These are phyloP conservation scores for Plusia festucae DNA, from an alignment of 2,888 invertebrate species.

Conservation along the genomic window DNA sequence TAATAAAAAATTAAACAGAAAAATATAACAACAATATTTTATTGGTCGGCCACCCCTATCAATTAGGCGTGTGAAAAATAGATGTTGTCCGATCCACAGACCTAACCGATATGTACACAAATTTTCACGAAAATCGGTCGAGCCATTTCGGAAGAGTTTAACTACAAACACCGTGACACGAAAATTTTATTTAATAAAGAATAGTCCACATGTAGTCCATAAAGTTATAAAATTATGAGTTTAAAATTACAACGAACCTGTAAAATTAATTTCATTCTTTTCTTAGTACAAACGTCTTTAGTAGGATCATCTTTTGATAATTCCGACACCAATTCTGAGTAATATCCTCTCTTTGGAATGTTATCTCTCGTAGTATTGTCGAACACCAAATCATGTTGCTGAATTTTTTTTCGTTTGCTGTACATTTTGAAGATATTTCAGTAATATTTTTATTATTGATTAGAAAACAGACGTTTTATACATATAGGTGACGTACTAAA, in stretches of 20 bases:
- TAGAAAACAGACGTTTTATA: neutral
- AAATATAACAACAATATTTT: too few relatives aligned
- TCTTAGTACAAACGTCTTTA: constrained; percentile 77
- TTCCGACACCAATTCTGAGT: constrained; percentile 90
- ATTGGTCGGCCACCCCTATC: too few relatives aligned
- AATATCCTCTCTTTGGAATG: constrained; percentile 89
- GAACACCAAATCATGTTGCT: constrained; percentile 80
- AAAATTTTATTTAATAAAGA: too few relatives aligned
- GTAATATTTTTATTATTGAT: neutral
- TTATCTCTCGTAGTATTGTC: constrained; percentile 75
- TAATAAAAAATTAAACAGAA: too few relatives aligned
- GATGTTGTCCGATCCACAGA: too few relatives aligned
- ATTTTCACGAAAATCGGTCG: too few relatives aligned
- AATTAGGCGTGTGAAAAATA: too few relatives aligned
- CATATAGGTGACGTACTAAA: neutral
- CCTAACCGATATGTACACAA: too few relatives aligned
- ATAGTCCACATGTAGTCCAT: too few relatives aligned
- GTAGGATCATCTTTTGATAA: constrained; percentile 78
- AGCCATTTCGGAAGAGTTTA: too few relatives aligned
- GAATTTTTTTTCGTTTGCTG: constrained; percentile 79
- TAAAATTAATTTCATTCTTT: constrained; percentile 80
- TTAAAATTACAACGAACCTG: constrained; percentile 69
- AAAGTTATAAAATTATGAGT: neutral
- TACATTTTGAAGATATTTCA: constrained; percentile 61
- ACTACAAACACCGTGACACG: too few relatives aligned